These are phyloP conservation scores for Cettia cetti DNA, from an alignment of 2,113 vertebrate genomes.

Conservation along the genomic window DNA sequence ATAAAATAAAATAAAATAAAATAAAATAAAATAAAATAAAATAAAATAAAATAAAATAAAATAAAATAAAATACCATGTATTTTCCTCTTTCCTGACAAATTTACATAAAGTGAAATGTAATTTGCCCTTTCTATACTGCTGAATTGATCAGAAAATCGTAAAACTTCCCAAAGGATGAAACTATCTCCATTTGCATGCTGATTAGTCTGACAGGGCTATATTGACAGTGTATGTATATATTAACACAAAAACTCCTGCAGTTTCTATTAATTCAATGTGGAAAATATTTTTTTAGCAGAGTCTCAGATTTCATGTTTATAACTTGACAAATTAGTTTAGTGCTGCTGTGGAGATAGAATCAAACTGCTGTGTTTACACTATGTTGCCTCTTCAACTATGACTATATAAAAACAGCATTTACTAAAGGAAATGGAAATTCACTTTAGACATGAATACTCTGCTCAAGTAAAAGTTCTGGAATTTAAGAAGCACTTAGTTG, in stretches of 20 bases:
- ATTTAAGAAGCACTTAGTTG: slow-evolving; percentile 89
- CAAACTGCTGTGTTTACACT: slow-evolving; percentile 59
- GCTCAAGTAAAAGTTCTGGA: slow-evolving; percentile 81
- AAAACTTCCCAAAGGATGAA: neutral
- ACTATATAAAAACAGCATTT: slow-evolving; percentile 65
- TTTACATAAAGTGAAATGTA: neutral
- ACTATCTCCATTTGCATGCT: neutral
- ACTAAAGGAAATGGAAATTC: slow-evolving; percentile 73
- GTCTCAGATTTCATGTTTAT: slow-evolving; percentile 56
- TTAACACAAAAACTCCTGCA: neutral
- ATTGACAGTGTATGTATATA: neutral
- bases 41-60: neutral
- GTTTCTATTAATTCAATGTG: slow-evolving; percentile 48
- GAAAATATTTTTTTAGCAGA: slow-evolving; percentile 37
- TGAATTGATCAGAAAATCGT: neutral
- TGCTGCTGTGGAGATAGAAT: slow-evolving; percentile 57
- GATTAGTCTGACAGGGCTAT: neutral
- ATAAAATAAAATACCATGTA: neutral
- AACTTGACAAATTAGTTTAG: slow-evolving; percentile 68
- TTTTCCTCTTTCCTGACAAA: neutral
- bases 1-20: no score
- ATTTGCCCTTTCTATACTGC: neutral
- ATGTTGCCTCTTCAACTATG: slow-evolving; percentile 47
- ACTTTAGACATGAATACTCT: slow-evolving; percentile 59
- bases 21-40: no score